Percentiles rank a stretch among this genome's conserved stretches.
phyloP scores from a whole-genome alignment of 2,797 vertebrate species.

The Antrozous pallidus region DNA sequence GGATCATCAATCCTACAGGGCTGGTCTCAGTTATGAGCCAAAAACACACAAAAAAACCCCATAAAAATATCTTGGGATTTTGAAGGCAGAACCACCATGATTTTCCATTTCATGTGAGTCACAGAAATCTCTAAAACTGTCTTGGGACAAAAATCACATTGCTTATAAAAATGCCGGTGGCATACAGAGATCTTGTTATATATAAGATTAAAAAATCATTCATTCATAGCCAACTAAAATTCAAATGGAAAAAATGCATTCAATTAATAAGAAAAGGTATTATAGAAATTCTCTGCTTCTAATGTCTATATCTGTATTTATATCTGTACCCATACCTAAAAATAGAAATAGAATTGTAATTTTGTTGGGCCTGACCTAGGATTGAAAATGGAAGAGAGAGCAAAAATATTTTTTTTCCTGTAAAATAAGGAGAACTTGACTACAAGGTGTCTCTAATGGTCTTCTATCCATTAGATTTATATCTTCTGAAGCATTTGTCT shows the following conservation, averaged over 20 bases:
- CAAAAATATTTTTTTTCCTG: not conserved
- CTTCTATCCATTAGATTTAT: constrained; percentile 55
- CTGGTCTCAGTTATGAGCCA: not conserved
- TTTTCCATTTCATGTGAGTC: not conserved
- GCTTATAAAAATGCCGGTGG: not conserved
- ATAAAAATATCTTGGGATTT: not conserved
- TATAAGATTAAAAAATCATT: not conserved
- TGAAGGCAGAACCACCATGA: not conserved
- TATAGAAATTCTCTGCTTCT: not conserved
- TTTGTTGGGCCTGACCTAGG: not conserved
- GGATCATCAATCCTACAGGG: not conserved
- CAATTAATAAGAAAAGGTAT: constrained; percentile 1
- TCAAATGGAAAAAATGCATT: not conserved
- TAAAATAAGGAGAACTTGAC: not conserved
- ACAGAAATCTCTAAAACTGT: not conserved
- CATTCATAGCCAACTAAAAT: not conserved
- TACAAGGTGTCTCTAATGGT: not conserved
- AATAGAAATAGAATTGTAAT: not conserved
- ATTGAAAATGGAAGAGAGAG: constrained; percentile 5
- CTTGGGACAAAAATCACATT: constrained; percentile 6
- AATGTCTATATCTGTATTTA: not conserved
- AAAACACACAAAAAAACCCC: not conserved
- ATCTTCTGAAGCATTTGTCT: not conserved
- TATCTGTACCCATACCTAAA: not conserved
- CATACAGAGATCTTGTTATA: not conserved